These are phyloP conservation scores for Cataglyphis cursor DNA, from an alignment of 2,888 invertebrate genomes.

Conservation along the genomic window DNA sequence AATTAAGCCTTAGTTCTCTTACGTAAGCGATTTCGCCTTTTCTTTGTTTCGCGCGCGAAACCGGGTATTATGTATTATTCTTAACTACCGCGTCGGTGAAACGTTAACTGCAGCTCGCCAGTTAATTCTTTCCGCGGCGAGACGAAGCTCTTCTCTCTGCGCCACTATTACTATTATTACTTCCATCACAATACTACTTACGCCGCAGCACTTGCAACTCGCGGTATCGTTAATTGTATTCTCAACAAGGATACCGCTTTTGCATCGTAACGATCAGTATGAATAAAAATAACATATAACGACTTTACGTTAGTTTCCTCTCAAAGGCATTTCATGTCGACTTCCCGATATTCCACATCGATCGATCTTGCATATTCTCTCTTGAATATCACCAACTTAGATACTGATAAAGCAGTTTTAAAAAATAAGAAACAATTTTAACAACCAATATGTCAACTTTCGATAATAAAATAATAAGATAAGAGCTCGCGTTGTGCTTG, in stretches of 20 bases:
- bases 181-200: constrained; percentile 11
- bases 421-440: neutral
- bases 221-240: constrained; percentile 41
- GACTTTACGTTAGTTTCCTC: constrained; percentile 3
- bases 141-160: constrained; percentile 37
- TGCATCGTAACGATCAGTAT: constrained; percentile 4
- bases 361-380: constrained; percentile 7
- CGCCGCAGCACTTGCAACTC: neutral
- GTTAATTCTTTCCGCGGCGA: constrained; percentile 41
- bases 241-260: constrained; percentile 16
- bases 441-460: neutral
- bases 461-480: neutral
- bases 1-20: constrained; percentile 67
- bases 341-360: neutral
- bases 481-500: neutral
- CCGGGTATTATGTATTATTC: constrained; percentile 40
- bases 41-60: constrained; percentile 27
- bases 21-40: constrained; percentile 62
- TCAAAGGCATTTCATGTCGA: constrained; percentile 2
- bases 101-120: constrained; percentile 37
- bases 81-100: constrained; percentile 25
- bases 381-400: neutral
- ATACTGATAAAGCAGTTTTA: neutral
- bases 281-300: constrained; percentile 45
- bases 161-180: neutral